Evolutionary conservation across 2,888 invertebrate species (phyloP).

Genomic region (Uloborus plumipes): DNA sequence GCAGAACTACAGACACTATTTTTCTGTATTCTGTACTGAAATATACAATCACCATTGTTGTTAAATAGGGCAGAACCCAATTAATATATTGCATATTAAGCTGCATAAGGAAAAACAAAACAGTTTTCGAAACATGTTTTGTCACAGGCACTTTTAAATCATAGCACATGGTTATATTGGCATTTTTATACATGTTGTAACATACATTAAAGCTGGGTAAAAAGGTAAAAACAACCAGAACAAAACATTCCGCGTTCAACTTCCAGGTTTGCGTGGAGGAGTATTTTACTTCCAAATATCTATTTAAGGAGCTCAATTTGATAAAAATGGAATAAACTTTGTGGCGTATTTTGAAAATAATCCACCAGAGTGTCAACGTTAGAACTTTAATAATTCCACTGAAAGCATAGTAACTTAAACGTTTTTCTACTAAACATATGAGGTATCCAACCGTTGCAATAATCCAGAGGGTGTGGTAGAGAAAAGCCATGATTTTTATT

Average conservation of each 20-base stretch:
- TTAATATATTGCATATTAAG: constrained; percentile 27
- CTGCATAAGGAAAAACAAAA: constrained; percentile 23
- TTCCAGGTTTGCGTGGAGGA: neutral
- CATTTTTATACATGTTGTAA: constrained; percentile 5
- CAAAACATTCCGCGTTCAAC: neutral
- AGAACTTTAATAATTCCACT: constrained; percentile 28
- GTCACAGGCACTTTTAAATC: constrained; percentile 16
- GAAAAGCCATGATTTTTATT: constrained; percentile 8
- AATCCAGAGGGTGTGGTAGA: constrained; percentile 31
- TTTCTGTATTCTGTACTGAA: constrained; percentile 13
- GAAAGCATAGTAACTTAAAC: constrained; percentile 38
- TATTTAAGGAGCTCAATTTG: neutral
- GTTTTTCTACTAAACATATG: constrained; percentile 6
- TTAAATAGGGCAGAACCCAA: constrained; percentile 31
- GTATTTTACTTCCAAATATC: neutral
- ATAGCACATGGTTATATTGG: neutral
- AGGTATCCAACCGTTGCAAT: constrained; percentile 7
- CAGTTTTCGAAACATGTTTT: neutral
- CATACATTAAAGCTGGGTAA: constrained; percentile 18
- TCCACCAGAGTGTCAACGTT: constrained; percentile 34
- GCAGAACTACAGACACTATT: neutral
- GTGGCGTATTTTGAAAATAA: neutral
- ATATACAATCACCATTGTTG: constrained; percentile 4
- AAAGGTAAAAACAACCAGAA: constrained; percentile 10
- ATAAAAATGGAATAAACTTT: constrained; percentile 4